Conservation (phyloP, 1,140 invertebrate genomes). For the Acyrthosiphon pisum region DNA sequence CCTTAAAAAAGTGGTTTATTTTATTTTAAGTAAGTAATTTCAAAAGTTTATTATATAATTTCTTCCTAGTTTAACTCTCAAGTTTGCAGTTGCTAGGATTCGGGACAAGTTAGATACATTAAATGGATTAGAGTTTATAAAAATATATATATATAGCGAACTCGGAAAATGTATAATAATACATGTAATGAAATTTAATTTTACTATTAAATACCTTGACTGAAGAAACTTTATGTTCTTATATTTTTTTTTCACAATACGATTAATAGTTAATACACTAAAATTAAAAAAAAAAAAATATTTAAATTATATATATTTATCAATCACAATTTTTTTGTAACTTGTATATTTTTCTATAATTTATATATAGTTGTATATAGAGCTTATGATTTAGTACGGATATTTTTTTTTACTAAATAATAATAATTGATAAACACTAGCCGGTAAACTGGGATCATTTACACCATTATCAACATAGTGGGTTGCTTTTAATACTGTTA, state of each 20-base stretch:
- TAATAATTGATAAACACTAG: background rate
- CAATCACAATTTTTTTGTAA: background rate
- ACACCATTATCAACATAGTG: background rate
- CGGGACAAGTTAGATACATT: background rate
- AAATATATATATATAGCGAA: background rate
- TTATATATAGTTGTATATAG: background rate
- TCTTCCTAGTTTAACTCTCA: background rate
- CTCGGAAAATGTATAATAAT: background rate
- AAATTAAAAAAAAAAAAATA: background rate
- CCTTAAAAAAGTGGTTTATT: background rate
- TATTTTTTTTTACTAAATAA: background rate
- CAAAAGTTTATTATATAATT: conserved; percentile 6
- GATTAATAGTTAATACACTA: background rate
- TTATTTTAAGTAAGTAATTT: background rate
- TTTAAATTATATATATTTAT: background rate
- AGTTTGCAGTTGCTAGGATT: background rate
- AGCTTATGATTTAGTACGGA: background rate
- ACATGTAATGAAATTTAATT: background rate
- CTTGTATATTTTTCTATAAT: background rate
- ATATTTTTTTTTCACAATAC: background rate
- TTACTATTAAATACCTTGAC: background rate
- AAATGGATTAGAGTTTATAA: conserved; percentile 11
- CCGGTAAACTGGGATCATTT: conserved; percentile 17
- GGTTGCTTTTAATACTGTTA: conserved; percentile 25
- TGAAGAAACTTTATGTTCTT: background rate